Evolutionary conservation across 1,140 invertebrate species (phyloP), one percentile per base, ranked within the genome.

Genomic region (Ceratina japonica): DNA sequence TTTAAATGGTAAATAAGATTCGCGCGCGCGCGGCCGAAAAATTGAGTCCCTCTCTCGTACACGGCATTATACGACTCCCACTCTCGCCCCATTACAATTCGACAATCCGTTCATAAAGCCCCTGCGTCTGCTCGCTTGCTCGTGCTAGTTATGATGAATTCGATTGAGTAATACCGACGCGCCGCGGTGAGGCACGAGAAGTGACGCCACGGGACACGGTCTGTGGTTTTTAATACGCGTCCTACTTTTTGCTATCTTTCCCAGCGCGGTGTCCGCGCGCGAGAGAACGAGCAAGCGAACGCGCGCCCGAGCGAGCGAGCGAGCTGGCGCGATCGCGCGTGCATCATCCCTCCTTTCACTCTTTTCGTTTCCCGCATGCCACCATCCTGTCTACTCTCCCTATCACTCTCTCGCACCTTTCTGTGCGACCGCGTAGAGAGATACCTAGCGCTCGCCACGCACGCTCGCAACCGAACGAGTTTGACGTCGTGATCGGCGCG

Each of bases 191-290:
- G 75, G 82, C 84, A 78, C 64, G 81, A 84, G 83, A 86, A 87
- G 85, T 90, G 89, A 90, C 89, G 87, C 87, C 86, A 90, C 88
- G 87, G 84, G 88, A 90, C 88, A 90, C 87, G 90, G 89, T 90
- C 85, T 89, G 90, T 90, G 90, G 89, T 91, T 91, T 91, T 91
- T 91, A 91, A 91, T 91, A 91, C 88, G 89, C 88, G 90, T 90
- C 90, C 90, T 91, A 91, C 90, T 91, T 91, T 91, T 84, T 87
- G 89, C 89, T 90, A 90, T 90, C 88, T 82, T 72, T 84, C 73
- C 73, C 79, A 59, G 54, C 75, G 31, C 37, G 27, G 27, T 31
- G 27, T 54, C 27, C 52, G 54, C 27, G 54, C 27, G 56, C 73
- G 65, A 54, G 74, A 72, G 27, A 31, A 31, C 27, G 68, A 49